Percentiles rank a stretch among this genome's conserved stretches.
Conservation (phyloP, 2,113 vertebrate species). For the Tyrannus savana region DNA sequence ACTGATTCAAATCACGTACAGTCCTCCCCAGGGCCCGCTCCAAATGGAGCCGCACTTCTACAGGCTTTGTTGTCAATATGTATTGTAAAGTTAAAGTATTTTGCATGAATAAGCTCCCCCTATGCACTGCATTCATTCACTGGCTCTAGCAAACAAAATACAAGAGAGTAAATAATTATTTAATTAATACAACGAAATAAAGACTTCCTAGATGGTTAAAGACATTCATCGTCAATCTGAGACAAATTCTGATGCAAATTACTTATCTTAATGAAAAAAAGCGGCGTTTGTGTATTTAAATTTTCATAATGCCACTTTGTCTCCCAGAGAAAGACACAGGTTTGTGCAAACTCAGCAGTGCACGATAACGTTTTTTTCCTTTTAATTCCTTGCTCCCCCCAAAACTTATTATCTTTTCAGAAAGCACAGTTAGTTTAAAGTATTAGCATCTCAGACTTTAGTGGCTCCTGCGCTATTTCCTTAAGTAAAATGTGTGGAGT, state of each 20-base stretch:
- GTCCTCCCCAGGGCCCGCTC: neutral
- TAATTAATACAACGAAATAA: neutral
- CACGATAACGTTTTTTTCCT: rapidly evolving
- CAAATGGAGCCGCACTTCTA: neutral
- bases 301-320: neutral
- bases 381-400: neutral
- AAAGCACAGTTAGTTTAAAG: neutral
- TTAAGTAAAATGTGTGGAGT: rapidly evolving
- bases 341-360: neutral
- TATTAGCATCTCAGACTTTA: neutral
- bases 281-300: neutral
- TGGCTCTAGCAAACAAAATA: neutral
- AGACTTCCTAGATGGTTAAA: neutral
- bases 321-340: neutral
- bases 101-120: neutral
- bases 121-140: neutral
- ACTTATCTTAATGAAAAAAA: neutral
- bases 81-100: neutral
- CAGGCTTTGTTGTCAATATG: neutral
- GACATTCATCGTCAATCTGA: neutral
- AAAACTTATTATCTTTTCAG: neutral
- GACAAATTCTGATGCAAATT: neutral
- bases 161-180: neutral
- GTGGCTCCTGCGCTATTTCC: rapidly evolving
- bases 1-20: conserved; percentile 24